A percentile compares a stretch with the other conserved stretches of the same genome.
Evolutionary conservation across 2,797 vertebrate genomes (phyloP).

Genomic region (Remorina albescens): DNA sequence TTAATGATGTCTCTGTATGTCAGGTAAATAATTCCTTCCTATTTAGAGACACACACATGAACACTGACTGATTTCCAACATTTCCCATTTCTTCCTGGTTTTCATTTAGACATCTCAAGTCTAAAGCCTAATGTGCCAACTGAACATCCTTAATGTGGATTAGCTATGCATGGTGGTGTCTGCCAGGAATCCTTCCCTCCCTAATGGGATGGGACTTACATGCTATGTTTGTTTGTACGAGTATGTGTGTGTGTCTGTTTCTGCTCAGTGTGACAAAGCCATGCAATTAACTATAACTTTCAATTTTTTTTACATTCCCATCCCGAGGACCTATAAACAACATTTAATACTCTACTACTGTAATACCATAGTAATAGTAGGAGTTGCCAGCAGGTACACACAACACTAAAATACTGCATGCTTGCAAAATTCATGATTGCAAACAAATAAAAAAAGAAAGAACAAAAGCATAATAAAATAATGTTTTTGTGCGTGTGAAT

Average conservation of each 20-base stretch:
- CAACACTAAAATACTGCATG: neutral
- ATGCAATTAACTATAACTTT: slow-evolving; percentile 31
- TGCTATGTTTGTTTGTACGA: slow-evolving; percentile 27
- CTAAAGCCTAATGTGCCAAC: slow-evolving; percentile 65
- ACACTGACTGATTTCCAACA: slow-evolving; percentile 57
- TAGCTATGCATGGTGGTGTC: slow-evolving; percentile 70
- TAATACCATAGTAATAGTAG: too few relatives aligned
- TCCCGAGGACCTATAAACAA: slow-evolving; percentile 8
- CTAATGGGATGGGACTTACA: slow-evolving; percentile 58
- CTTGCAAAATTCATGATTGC: neutral
- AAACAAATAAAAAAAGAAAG: neutral
- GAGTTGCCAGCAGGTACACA: slow-evolving; percentile 9
- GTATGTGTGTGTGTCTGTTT: slow-evolving; percentile 16
- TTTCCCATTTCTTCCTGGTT: slow-evolving; percentile 56
- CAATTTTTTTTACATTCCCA: slow-evolving; percentile 26
- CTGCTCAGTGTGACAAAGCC: slow-evolving; percentile 30
- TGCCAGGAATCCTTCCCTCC: slow-evolving; percentile 55
- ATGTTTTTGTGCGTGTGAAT: neutral
- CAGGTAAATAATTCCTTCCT: slow-evolving; percentile 41
- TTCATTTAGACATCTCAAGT: slow-evolving; percentile 55
- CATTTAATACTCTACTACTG: slow-evolving; percentile 10
- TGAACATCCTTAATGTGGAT: slow-evolving; percentile 78
- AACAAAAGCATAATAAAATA: too few relatives aligned
- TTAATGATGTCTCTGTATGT: slow-evolving; percentile 22
- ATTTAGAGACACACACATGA: slow-evolving; percentile 28